A percentile compares a stretch with the other conserved stretches of the same genome.
phyloP scores from a whole-genome alignment of 2,113 vertebrate genomes.

The Tachuris rubrigastra region DNA sequence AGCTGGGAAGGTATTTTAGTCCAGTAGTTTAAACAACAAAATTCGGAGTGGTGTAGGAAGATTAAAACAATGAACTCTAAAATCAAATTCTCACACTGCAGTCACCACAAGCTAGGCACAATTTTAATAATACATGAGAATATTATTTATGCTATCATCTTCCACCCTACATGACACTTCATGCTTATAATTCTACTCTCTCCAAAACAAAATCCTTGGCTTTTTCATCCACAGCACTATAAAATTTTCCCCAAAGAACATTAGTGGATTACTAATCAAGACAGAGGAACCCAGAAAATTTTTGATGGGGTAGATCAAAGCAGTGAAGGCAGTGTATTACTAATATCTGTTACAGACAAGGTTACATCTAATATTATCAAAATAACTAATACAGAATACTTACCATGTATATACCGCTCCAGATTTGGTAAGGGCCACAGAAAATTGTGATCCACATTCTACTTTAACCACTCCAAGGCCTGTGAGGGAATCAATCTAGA shows the following conservation, averaged over 20 bases:
- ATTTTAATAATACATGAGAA: not conserved
- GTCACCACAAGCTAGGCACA: not conserved
- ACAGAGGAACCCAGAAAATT: not conserved
- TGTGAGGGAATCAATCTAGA: constrained; percentile 95
- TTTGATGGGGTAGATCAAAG: not conserved
- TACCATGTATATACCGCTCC: constrained; percentile 97
- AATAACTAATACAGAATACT: not conserved
- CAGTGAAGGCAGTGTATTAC: not conserved
- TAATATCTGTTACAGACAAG: not conserved
- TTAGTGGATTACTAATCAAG: not conserved
- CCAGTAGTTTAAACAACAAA: not conserved
- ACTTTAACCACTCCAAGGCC: constrained; percentile 97
- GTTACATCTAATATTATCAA: not conserved
- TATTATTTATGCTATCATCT: not conserved
- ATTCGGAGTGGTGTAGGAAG: not conserved
- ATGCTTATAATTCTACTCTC: not conserved
- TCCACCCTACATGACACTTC: not conserved
- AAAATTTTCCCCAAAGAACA: not conserved
- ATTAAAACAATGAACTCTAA: not conserved
- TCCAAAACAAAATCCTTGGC: not conserved
- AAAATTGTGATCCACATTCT: constrained; percentile 98
- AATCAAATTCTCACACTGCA: not conserved
- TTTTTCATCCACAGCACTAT: not conserved
- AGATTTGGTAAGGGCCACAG: constrained; percentile 95
- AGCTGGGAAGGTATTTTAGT: not conserved